phyloP scores from a whole-genome alignment of 2,888 invertebrate species.

The Latrodectus hesperus region DNA sequence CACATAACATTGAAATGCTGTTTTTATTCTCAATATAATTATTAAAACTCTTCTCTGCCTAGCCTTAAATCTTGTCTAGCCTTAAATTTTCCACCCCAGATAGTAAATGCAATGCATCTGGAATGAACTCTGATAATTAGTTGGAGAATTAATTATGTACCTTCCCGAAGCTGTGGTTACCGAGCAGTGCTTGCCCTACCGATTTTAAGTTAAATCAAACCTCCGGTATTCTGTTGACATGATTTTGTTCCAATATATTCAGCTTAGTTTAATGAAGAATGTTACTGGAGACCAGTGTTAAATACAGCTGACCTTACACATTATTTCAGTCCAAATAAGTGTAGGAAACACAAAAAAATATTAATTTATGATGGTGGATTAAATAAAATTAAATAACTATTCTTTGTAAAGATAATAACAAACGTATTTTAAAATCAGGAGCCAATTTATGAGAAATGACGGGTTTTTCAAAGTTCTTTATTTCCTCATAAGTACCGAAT shows the following conservation, averaged over 20 bases:
- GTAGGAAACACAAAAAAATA: not conserved
- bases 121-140: constrained; percentile 39
- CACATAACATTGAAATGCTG: not conserved
- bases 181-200: constrained; percentile 8
- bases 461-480: too few relatives aligned
- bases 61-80: constrained; percentile 25
- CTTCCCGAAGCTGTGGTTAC: constrained; percentile 16
- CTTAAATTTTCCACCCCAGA: constrained; percentile 37
- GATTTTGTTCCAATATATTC: constrained; percentile 22
- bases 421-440: too few relatives aligned
- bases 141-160: constrained; percentile 33
- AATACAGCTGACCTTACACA: not conserved
- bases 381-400: not conserved
- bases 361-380: not conserved
- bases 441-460: too few relatives aligned
- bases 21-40: not conserved
- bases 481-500: too few relatives aligned
- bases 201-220: constrained; percentile 36
- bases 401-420: too few relatives aligned
- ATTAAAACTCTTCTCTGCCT: not conserved
- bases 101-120: constrained; percentile 15
- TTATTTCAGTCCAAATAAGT: not conserved
- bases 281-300: not conserved
- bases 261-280: not conserved
- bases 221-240: not conserved